Evolutionary conservation across 2,888 invertebrate genomes (phyloP).

Genomic region (Silvanus unidentatus): DNA sequence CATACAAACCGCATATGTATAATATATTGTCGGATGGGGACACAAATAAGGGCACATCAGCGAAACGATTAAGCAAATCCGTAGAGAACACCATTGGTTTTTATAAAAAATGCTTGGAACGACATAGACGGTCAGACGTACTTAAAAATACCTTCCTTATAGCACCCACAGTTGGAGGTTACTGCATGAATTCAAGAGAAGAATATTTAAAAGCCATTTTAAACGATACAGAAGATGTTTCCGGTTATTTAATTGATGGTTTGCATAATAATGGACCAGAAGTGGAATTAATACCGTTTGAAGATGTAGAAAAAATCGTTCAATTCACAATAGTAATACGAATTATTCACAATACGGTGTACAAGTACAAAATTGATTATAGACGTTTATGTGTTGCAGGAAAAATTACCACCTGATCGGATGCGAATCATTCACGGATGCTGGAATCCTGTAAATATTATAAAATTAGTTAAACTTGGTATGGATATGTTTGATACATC

Average conservation of each 20-base stretch:
- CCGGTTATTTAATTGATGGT: slow-evolving; percentile 77
- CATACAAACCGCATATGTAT: slow-evolving; percentile 75
- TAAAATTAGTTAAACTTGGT: slow-evolving; percentile 69
- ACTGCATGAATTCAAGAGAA: slow-evolving; percentile 53
- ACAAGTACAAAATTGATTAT: slow-evolving; percentile 8
- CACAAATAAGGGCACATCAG: slow-evolving; percentile 58
- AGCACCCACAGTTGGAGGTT: slow-evolving; percentile 71
- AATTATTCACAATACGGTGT: slow-evolving; percentile 7
- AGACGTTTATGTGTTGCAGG: slow-evolving; percentile 47
- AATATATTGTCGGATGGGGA: slow-evolving; percentile 75
- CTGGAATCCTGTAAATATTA: slow-evolving; percentile 67
- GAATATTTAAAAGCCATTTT: slow-evolving; percentile 58
- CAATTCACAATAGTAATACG: slow-evolving; percentile 57
- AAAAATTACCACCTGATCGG: slow-evolving; percentile 60
- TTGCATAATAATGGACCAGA: slow-evolving; percentile 68
- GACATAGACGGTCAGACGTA: slow-evolving; percentile 54
- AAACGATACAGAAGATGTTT: slow-evolving; percentile 51
- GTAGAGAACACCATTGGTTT: slow-evolving; percentile 62
- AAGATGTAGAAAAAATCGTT: slow-evolving; percentile 56
- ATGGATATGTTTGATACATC: slow-evolving; percentile 87
- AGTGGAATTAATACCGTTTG: slow-evolving; percentile 49
- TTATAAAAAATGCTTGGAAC: slow-evolving; percentile 62
- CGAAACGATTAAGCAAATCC: slow-evolving; percentile 67
- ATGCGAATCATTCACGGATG: slow-evolving; percentile 70
- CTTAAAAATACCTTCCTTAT: slow-evolving; percentile 51